Evolutionary conservation across 2,113 vertebrate species (phyloP).

Genomic region (Zapus hudsonius): DNA sequence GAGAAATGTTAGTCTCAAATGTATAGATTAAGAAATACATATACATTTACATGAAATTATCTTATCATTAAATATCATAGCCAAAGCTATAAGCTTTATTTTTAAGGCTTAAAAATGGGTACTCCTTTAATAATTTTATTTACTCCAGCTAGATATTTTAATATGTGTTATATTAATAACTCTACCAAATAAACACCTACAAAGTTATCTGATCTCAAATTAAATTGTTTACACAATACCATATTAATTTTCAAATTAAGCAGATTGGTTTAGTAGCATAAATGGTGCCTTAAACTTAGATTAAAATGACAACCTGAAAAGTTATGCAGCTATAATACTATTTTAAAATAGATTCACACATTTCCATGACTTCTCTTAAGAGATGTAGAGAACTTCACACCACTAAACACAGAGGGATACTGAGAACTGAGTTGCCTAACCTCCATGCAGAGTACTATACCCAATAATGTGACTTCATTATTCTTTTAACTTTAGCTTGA

Average conservation of each 20-base stretch:
- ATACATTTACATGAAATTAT: background rate
- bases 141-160: background rate
- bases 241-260: conserved; percentile 13
- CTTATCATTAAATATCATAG: background rate
- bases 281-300: conserved; percentile 3
- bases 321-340: background rate
- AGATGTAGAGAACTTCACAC: background rate
- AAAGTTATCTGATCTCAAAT: background rate
- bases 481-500: background rate
- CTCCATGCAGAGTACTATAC: background rate
- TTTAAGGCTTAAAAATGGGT: background rate
- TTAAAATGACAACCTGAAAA: background rate
- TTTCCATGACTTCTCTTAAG: background rate
- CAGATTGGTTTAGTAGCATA: conserved; percentile 4
- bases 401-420: background rate
- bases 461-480: background rate
- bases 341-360: background rate
- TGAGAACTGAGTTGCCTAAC: background rate
- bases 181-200: background rate
- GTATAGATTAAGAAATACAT: background rate
- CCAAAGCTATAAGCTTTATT: background rate
- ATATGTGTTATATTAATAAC: background rate
- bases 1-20: conserved; percentile 30
- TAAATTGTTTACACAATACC: conserved; percentile 38
- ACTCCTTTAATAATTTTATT: background rate